Evolutionary conservation across 2,888 invertebrate genomes (phyloP), one percentile per base, ranked within the genome.

Genomic region (Patella pellucida): DNA sequence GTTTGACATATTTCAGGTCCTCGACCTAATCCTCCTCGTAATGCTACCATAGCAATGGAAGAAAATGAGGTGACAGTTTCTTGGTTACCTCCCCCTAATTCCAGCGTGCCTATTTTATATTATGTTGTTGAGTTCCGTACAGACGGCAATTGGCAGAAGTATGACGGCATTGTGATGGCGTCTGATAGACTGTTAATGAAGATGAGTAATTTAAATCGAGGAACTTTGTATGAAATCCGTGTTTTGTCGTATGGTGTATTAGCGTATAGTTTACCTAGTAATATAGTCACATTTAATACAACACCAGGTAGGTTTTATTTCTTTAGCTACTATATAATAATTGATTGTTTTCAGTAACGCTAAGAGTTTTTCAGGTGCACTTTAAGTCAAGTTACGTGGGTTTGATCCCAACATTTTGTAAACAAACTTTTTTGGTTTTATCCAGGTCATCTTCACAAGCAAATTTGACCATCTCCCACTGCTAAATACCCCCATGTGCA

Each of bases 21-120:
- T 77, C 95, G 95, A 92, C 97, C 98, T 73, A 95, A 96, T 86
- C 95, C 95, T 71, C 97, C 98, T 52, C 94, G 95, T 84, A 97
- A 98, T 92, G 93, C 98, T 85, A 95, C 96, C 74, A 96, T 97
- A 81, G 95, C 95, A 72, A 96, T 96, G 92, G 94, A 96, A 83
- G 94, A 95, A 91, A 96, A 96, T 91, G 96, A 96, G 83, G 96
- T 97, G 92, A 93, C 96, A 84, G 96, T 97, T 90, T 94, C 94
- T 11, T 90, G 90, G 89, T 76, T 80, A 31, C 84, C 86, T n/a
- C 88, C 89, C 3, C n/a, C 71, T n/a, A 81, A 80, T 67, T 82
- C 86, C 16, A 83, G 82, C 23, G 85, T 88, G 15, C 83, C 84
- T 5, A 85, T 90, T 62, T 83, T 84, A 73, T 86, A 85, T 76